Evolutionary conservation across 2,888 invertebrate species (phyloP).

Genomic region (Pardosa pseudoannulata): DNA sequence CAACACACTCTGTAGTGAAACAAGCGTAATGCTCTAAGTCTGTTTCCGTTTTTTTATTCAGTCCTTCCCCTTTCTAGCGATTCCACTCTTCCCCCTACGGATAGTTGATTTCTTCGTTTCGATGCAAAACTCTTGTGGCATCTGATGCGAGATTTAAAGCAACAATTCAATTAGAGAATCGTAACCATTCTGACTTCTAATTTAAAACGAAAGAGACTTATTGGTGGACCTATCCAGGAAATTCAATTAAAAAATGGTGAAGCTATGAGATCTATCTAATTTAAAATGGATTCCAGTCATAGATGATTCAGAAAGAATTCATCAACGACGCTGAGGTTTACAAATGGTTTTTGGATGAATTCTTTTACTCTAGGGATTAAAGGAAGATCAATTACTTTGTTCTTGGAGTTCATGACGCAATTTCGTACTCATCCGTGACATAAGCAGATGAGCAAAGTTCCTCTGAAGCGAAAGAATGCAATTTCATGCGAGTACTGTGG

Average conservation of each 20-base stretch:
- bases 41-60: neutral
- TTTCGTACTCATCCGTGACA: slow-evolving; percentile 41
- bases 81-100: neutral
- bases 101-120: neutral
- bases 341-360: slow-evolving; percentile 64
- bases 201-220: slow-evolving; percentile 51
- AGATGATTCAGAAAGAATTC: slow-evolving; percentile 52
- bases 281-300: slow-evolving; percentile 58
- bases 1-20: too few relatives aligned
- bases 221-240: slow-evolving; percentile 29
- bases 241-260: slow-evolving; percentile 63
- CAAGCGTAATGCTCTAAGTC: neutral
- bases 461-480: slow-evolving; percentile 24
- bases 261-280: slow-evolving; percentile 52
- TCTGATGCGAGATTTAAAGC: slow-evolving; percentile 54
- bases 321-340: slow-evolving; percentile 60
- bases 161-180: slow-evolving; percentile 65
- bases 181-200: slow-evolving; percentile 40
- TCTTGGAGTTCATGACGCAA: slow-evolving; percentile 59
- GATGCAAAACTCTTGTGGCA: neutral
- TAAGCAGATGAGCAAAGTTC: slow-evolving; percentile 41
- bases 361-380: slow-evolving; percentile 65
- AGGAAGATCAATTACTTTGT: slow-evolving; percentile 66
- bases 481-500: slow-evolving; percentile 23
- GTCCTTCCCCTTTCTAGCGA: neutral